phyloP scores from a whole-genome alignment of 2,113 vertebrate species.

The Oxyura jamaicensis region DNA sequence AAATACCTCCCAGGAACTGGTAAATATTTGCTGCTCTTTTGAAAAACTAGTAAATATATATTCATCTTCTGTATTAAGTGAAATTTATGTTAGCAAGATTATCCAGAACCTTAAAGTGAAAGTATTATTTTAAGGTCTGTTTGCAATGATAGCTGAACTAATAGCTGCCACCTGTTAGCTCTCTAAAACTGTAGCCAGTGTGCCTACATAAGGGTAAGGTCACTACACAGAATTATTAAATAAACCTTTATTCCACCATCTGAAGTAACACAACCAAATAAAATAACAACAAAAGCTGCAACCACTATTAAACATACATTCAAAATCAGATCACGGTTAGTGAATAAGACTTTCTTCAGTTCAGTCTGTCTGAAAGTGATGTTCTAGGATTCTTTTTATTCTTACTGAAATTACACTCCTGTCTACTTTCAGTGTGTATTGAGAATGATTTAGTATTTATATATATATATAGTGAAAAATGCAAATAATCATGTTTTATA shows the following conservation, averaged over 20 bases:
- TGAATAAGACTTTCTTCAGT: not conserved
- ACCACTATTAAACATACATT: fast-evolving
- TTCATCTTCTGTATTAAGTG: constrained; percentile 33
- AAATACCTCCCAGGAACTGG: not conserved
- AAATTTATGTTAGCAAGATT: not conserved
- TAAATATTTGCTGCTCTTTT: constrained; percentile 48
- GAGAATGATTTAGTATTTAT: not conserved
- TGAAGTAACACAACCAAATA: not conserved
- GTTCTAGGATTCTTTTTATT: not conserved
- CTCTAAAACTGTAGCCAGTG: not conserved
- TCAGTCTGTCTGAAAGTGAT: not conserved
- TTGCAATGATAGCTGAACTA: not conserved
- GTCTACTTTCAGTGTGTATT: not conserved
- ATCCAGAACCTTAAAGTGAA: not conserved
- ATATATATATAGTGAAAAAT: not conserved
- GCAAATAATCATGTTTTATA: not conserved
- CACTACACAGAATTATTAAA: not conserved
- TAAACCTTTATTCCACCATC: not conserved
- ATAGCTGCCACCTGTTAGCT: constrained; percentile 12
- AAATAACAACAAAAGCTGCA: not conserved
- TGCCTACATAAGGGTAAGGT: not conserved
- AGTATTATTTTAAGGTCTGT: not conserved
- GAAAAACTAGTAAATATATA: constrained; percentile 48
- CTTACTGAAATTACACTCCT: not conserved
- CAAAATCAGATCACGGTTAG: not conserved